Base-by-base conservation (phyloP, 2,113 vertebrate species). In the Leptocoma aspasia region DNA sequence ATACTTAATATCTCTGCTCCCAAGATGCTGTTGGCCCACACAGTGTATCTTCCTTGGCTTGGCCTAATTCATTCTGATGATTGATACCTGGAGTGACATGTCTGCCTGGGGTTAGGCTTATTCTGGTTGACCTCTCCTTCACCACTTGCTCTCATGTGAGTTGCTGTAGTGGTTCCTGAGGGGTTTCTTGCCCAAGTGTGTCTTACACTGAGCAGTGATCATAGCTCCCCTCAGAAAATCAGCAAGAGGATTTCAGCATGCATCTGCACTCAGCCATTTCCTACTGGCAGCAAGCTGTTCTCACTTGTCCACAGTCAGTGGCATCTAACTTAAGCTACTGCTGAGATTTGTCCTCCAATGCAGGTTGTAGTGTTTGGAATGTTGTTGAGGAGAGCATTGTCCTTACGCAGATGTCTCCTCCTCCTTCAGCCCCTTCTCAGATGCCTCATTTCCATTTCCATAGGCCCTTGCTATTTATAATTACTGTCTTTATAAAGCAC, bases 401-500 rank as follows among this genome's bases (percentile, higher is more conserved):
- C 65, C 56, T 66, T 66, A 63, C 37, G 9, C 69, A 50, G 68
- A n/a, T 70, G 37, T 75, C 68, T 66, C 47, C 35, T 90, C 15
- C 39, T 89, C 52, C 7, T 91, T 84, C 72, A 35, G 20, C 30
- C 84, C 19, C 64, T 13, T 87, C 60, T 81, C 84, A 53, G 68
- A 27, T 47, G 27, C 49, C 52, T 91, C 26, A 24, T 66, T 92
- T 79, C 81, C 20, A 57, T 82, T 91, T 91, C 83, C 42, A 30
- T 15, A 47, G 65, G 30, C 53, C 45, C 24, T 69, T 89, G 44
- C 83, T 83, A 30, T 89, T 94, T 92, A 37, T 82, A 83, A 61
- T 91, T 73, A 33, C 15, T 82, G 39, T 45, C 81, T 79, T 71
- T 61, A 75, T 89, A 84, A 91, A 70, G 35, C 81, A 68, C 49